Conservation (phyloP, 2,888 invertebrate genomes). For the Stramonita haemastoma region DNA sequence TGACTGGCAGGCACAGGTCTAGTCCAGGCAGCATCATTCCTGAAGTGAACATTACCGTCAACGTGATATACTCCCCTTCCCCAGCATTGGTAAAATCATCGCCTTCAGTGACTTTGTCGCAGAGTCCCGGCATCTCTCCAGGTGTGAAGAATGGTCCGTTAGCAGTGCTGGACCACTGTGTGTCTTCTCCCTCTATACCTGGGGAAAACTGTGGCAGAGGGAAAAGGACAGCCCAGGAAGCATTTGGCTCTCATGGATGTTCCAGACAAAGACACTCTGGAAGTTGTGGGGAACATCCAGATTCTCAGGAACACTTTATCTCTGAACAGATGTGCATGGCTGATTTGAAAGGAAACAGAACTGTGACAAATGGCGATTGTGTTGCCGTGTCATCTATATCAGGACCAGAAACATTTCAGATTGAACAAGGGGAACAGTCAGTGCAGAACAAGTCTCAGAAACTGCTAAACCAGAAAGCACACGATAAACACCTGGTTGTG, state of each 20-base stretch:
- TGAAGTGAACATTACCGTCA: conserved; percentile 14
- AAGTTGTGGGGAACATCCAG: no score
- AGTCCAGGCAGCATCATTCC: background rate
- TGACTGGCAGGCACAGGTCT: background rate
- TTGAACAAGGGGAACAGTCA: background rate
- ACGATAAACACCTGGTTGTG: background rate
- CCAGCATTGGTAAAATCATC: background rate
- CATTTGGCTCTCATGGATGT: background rate
- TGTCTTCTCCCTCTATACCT: no score
- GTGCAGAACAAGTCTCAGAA: background rate
- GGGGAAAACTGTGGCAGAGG: no score
- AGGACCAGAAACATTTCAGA: background rate
- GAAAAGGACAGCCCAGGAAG: background rate
- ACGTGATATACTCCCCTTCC: background rate
- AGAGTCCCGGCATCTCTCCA: background rate
- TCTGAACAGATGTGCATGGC: no score
- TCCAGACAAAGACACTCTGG: no score
- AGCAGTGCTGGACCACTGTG: no score
- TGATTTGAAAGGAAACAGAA: no score
- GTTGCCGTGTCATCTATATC: conserved; percentile 5
- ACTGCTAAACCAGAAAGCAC: background rate
- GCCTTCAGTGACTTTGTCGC: background rate
- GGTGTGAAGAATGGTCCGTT: no score
- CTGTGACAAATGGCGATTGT: no score
- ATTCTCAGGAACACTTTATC: no score